Evolutionary conservation across 2,797 vertebrate species (phyloP), one percentile per base, ranked within the genome.

Genomic region (Podargus strigoides): DNA sequence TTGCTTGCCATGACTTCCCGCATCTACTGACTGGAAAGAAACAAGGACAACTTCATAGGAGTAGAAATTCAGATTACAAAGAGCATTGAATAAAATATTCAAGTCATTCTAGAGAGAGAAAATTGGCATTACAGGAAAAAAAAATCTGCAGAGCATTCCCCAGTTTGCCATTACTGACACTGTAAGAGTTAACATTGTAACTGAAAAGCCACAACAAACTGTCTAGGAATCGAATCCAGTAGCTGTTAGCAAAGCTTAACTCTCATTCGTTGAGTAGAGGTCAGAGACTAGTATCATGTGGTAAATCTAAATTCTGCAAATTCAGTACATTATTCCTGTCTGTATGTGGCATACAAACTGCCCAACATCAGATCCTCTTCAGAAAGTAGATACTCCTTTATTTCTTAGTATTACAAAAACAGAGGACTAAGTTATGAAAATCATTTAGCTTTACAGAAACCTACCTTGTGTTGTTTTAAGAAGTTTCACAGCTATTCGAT

Each of bases 401-500:
- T 59, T 58, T 85, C 46, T 70, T 27, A 55, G 14, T 41, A 55
- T 34, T 56, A 79, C 12, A 37, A 62, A 89, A 68, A 70, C 7
- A 81, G 76, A 68, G 39, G 1, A 41, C 12, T n/a, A 66, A 78
- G n/a, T 9, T 75, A 30, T 32, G 42, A 77, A 72, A 46, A 39
- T 62, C 41, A 85, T 62, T 88, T 94, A 60, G 37, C 28, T 80
- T 84, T 75, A 83, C 46, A 27, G 41, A 88, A 76, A 68, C 80
- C 22, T 96, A 98, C 98, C 98, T 97, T 96, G 84, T 63, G 88
- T 66, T 53, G 96, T 90, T 83, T 97, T 97, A 91, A 98, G 91
- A 89, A 99, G 97, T 93, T 98, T 98, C 91, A 99, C 95, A n/a
- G 98, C 98, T 79, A 98, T 95, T 85, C 98, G 98, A 95, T 99